These are phyloP conservation scores for Mormyrops attenuatus DNA, from an alignment of 2,797 vertebrate species.

Conservation along the genomic window DNA sequence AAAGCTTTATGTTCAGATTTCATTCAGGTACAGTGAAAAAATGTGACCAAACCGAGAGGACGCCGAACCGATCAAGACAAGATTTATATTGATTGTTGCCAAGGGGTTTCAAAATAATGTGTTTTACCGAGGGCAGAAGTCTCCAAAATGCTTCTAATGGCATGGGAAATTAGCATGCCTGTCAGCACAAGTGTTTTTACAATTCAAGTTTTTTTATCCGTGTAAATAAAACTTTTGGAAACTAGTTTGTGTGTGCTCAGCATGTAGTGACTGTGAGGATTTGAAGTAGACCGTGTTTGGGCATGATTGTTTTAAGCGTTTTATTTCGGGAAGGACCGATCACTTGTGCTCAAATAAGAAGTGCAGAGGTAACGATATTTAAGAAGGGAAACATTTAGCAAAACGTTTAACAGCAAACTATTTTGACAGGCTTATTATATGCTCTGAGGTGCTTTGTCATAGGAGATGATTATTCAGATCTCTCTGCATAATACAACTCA, in stretches of 20 bases:
- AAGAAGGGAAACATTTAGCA: not conserved
- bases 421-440: not conserved
- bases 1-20: not conserved
- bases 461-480: not conserved
- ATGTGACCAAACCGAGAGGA: not conserved
- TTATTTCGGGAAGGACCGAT: not conserved
- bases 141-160: not conserved
- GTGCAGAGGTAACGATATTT: not conserved
- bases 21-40: not conserved
- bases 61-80: not conserved
- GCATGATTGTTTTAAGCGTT: not conserved
- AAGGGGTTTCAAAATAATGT: not conserved
- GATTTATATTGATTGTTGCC: not conserved
- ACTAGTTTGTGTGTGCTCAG: not conserved
- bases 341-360: not conserved
- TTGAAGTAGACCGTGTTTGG: not conserved
- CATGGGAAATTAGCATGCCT: not conserved
- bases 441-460: not conserved
- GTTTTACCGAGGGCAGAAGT: not conserved
- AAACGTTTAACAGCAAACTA: not conserved
- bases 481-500: not conserved
- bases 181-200: not conserved
- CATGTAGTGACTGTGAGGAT: not conserved
- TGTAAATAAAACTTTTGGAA: not conserved
- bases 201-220: not conserved